These are phyloP conservation scores for Sebastes baramenuke DNA, from an alignment of 2,797 vertebrate species.

Conservation along the genomic window DNA sequence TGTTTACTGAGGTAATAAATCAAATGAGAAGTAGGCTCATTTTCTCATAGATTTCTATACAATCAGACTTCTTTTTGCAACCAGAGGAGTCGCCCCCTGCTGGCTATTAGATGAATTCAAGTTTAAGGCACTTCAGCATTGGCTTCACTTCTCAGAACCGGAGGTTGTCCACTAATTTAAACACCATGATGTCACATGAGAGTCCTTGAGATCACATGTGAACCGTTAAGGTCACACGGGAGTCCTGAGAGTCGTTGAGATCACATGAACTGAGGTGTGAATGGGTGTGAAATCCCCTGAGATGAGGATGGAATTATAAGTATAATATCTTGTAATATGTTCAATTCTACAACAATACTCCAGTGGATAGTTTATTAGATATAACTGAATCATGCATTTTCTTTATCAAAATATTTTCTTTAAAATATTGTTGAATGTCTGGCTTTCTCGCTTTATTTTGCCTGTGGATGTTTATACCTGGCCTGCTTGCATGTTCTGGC, in stretches of 20 bases:
- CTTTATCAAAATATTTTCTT: background rate
- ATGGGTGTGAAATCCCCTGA: conserved; percentile 18
- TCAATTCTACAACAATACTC: background rate
- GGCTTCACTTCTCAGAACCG: background rate
- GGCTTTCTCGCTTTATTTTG: background rate
- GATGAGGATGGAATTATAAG: background rate
- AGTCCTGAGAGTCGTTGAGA: background rate
- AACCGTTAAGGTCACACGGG: background rate
- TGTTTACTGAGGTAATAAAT: too few relatives aligned
- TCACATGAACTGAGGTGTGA: conserved; percentile 4
- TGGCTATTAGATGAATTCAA: too few relatives aligned
- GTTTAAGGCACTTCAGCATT: too few relatives aligned
- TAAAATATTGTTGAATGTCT: background rate
- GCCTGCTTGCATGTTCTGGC: background rate
- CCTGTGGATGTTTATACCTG: conserved; percentile 8
- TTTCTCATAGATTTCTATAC: too few relatives aligned
- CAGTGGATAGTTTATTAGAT: background rate
- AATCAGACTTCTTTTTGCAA: too few relatives aligned
- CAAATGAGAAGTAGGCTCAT: too few relatives aligned
- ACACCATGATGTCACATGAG: background rate
- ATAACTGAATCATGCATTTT: background rate
- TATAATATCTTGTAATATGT: background rate
- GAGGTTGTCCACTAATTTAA: background rate
- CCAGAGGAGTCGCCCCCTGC: too few relatives aligned
- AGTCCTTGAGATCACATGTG: background rate